Percentiles rank a stretch among this genome's conserved stretches.
Evolutionary conservation across 2,888 invertebrate genomes (phyloP).

Genomic region (Stictocephala bisonia): DNA sequence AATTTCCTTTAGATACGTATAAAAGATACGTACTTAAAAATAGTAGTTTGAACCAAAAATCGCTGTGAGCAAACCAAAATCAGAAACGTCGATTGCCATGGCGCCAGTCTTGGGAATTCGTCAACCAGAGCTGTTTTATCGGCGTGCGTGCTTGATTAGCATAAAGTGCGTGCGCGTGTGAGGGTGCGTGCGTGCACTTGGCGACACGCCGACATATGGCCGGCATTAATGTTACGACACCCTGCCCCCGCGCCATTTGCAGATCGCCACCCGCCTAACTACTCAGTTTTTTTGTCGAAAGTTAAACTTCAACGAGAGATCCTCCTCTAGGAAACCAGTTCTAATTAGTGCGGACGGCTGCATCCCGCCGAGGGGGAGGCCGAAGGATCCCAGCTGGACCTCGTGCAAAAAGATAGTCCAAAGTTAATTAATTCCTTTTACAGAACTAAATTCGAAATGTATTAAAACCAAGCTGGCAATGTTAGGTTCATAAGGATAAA

Average conservation of each 20-base stretch:
- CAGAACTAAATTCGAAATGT: too few relatives aligned
- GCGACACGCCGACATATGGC: conserved; percentile 36
- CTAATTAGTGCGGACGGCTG: conserved; percentile 19
- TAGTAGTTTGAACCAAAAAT: too few relatives aligned
- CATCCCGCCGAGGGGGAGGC: background rate
- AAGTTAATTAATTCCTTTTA: too few relatives aligned
- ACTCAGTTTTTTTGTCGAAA: conserved; percentile 34
- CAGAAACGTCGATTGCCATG: too few relatives aligned
- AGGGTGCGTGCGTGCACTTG: conserved; percentile 28
- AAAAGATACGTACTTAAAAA: too few relatives aligned
- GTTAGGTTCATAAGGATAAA: too few relatives aligned
- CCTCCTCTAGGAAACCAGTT: background rate
- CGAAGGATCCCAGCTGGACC: too few relatives aligned
- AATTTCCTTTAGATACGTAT: too few relatives aligned
- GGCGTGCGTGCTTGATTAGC: conserved; percentile 35
- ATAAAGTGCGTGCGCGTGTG: conserved; percentile 23
- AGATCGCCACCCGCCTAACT: conserved; percentile 3
- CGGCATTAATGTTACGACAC: conserved; percentile 33
- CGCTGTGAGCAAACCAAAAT: too few relatives aligned
- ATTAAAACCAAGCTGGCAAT: too few relatives aligned
- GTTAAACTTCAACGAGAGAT: conserved; percentile 18
- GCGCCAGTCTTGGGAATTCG: conserved; percentile 21
- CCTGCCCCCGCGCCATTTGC: background rate
- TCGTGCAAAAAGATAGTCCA: too few relatives aligned
- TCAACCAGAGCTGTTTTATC: conserved; percentile 27